Base-by-base conservation (phyloP, 2,888 invertebrate genomes). In the Microplitis deprimator region DNA sequence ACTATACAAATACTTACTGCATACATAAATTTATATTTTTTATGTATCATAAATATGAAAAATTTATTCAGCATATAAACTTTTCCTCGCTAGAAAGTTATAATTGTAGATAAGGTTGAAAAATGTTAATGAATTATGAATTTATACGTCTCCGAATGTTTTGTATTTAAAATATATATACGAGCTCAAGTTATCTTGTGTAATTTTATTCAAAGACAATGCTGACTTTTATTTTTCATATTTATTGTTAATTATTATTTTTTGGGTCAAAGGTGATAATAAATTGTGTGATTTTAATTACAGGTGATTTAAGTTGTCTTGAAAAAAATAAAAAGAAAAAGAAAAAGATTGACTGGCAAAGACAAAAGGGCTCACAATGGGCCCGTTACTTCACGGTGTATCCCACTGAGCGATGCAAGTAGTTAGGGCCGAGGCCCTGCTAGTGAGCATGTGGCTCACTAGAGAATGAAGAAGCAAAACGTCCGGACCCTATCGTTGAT, bases 401-500 rank as follows among this genome's bases (percentile, higher is more conserved):
- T 83, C 83, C 85, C 85, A 87, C 84, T 89, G 86, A 89, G 89
- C 87, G 86, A 89, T 89, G 89, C 89, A 86, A 88, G 89, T 88
- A 89, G 89, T 89, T 89, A 87, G 89, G 89, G 89, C 89, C 87
- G 88, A 87, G 89, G 89, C 89, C 89, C 89, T 88, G 88, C 89
- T 90, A 89, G 89, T 90, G 92, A 92, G 92, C 91, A 92, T 92
- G 92, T 92, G 91, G 92, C 91, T 91, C 92, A 91, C 92, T 93
- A 93, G 93, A 94, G 94, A 93, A 99, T 99, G 99, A 99, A 99
- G 96, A 98, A 98, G 94, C 99, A 99, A 96, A 99, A 99, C 96
- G 98, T 99, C 91, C 97, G 99, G 93, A 99, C 99, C 92, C 93
- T 99, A 93, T 98, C 98, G 90, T 95, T 99, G 92, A 99, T 99